Conservation (phyloP, 2,888 invertebrate species). For the Polyploca ridens region DNA sequence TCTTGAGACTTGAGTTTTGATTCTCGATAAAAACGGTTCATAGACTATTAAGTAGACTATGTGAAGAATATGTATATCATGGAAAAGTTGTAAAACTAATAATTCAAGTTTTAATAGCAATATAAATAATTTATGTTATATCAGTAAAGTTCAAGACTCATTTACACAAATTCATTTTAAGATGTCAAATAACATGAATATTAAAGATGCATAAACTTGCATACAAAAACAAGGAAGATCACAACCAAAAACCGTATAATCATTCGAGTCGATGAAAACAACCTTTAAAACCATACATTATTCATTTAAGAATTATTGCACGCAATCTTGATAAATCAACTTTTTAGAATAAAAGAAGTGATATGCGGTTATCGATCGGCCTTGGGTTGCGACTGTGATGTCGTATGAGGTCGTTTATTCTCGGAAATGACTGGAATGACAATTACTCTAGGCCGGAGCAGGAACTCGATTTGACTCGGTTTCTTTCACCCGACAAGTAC, state of each 20-base stretch:
- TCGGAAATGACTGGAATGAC: slow-evolving; percentile 40
- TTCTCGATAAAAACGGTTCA: too few species aligned
- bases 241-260: slow-evolving; percentile 26
- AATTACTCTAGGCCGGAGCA: slow-evolving; percentile 25
- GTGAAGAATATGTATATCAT: too few species aligned
- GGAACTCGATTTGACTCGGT: slow-evolving; percentile 44
- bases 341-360: slow-evolving; percentile 36
- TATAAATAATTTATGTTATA: too few species aligned
- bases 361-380: slow-evolving; percentile 15
- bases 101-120: too few species aligned
- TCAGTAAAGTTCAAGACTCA: neutral
- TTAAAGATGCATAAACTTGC: slow-evolving; percentile 18
- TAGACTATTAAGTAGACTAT: too few species aligned
- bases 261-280: slow-evolving; percentile 35
- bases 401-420: slow-evolving; percentile 28
- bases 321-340: slow-evolving; percentile 34
- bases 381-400: slow-evolving; percentile 11
- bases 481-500: slow-evolving; percentile 38
- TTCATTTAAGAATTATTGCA: slow-evolving; percentile 29
- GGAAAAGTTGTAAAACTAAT: too few species aligned
- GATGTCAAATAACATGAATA: neutral
- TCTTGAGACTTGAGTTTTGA: too few species aligned
- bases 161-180: neutral
- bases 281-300: slow-evolving; percentile 42
- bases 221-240: slow-evolving; percentile 36